Base-by-base conservation (phyloP, 2,113 vertebrate species). In the Pygathrix nemaeus region DNA sequence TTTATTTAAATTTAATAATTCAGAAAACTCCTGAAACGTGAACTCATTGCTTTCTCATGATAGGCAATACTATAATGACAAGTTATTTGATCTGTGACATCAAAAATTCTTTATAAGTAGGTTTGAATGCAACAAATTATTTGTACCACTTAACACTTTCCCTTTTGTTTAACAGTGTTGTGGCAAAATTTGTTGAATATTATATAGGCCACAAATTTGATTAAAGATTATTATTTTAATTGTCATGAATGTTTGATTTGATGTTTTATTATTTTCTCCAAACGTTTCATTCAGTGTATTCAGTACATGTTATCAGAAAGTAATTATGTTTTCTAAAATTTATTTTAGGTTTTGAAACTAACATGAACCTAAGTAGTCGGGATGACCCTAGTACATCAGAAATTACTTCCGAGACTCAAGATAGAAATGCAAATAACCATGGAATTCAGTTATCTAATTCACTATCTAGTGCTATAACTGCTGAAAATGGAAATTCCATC, bases 381-480 rank as follows among this genome's bases (percentile, higher is more conserved):
- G 99, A 99, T 83, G 99, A 99, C 64, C 98, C 98, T 95, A 98
- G 98, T 92, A 96, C 98, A 80, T 98, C 99, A 90, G 99, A 99
- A 57, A 98, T 98, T 45, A 98, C 98, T 78, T 98, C 99, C 18
- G 99, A 99, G 97, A 98, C 99, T 0, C 99, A 99, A 98, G 99
- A 99, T 97, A 99, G 99, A 98, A 99, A 99, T 72, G 99, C 99
- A 97, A 99, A 99, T 98, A 99, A 99, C 98, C 99, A 99, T 96
- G 98, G 98, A 80, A 97, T 98, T 92, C 98, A 98, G 5, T 96
- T 98, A 45, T 98, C 98, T 64, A 98, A 98, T 98, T 98, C 98
- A 97, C 98, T 97, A 61, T 97, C 98, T 13, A 98, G 98, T 96
- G 98, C 99, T 11, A 90, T 99, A 45, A 96, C 99, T n/a, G 81